These are phyloP conservation scores for Taenioides sp. DNA, from an alignment of 2,797 vertebrate species.

Conservation along the genomic window DNA sequence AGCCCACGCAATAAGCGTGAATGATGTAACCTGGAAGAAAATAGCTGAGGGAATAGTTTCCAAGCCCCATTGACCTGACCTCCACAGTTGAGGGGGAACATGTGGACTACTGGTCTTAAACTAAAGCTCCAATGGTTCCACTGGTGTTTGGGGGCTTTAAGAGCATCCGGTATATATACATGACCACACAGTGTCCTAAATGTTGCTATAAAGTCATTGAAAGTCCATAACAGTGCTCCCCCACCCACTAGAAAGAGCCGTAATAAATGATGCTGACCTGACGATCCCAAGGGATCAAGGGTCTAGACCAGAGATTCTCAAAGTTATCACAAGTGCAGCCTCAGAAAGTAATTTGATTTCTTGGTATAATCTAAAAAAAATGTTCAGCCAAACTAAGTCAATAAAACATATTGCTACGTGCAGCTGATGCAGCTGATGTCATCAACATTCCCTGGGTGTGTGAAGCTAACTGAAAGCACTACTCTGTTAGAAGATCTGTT, in stretches of 20 bases:
- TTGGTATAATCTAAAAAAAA: neutral
- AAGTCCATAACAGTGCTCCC: neutral
- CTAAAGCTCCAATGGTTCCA: neutral
- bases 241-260: slow-evolving; percentile 5
- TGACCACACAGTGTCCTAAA: neutral
- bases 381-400: neutral
- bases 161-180: slow-evolving; percentile 24
- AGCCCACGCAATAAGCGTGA: slow-evolving; percentile 24
- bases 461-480: too few relatives aligned
- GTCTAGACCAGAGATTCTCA: neutral
- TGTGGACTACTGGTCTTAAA: neutral
- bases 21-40: slow-evolving; percentile 41
- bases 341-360: neutral
- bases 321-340: neutral
- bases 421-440: too few relatives aligned
- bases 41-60: slow-evolving; percentile 55
- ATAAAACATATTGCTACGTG: neutral
- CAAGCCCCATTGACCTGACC: slow-evolving; percentile 46
- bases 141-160: slow-evolving; percentile 15
- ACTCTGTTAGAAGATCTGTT: too few relatives aligned
- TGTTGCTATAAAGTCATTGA: slow-evolving; percentile 14
- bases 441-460: too few relatives aligned
- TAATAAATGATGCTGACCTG: slow-evolving; percentile 26
- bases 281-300: slow-evolving; percentile 23
- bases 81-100: slow-evolving; percentile 37